Percentiles rank a stretch among this genome's conserved stretches.
These are phyloP conservation scores for Oscheius sp. DNA, from an alignment of 2,888 invertebrate genomes.

Conservation along the genomic window DNA sequence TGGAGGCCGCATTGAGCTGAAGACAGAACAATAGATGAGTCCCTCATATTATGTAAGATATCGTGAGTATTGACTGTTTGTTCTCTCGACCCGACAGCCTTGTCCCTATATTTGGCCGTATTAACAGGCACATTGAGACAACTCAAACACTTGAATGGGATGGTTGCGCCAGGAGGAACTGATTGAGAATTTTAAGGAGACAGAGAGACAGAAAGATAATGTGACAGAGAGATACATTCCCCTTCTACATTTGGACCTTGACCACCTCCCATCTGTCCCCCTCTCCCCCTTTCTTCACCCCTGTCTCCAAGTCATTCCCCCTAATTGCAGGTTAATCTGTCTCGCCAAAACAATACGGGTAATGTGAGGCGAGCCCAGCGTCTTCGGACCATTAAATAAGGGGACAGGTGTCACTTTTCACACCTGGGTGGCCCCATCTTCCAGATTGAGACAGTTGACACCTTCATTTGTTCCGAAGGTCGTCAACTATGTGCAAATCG, in stretches of 20 bases:
- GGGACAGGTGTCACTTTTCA: slow-evolving; percentile 26
- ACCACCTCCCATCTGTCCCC: not conserved
- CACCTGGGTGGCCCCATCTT: slow-evolving; percentile 20
- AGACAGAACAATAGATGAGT: slow-evolving; percentile 38
- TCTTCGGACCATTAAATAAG: slow-evolving; percentile 8
- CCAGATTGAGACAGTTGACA: slow-evolving; percentile 29
- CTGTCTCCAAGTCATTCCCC: not conserved
- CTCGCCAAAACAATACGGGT: slow-evolving; percentile 10
- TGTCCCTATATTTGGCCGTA: slow-evolving; percentile 22
- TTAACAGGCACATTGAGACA: slow-evolving; percentile 26
- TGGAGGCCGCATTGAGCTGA: slow-evolving; percentile 68
- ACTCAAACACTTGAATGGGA: slow-evolving; percentile 6
- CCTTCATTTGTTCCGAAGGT: slow-evolving; percentile 27
- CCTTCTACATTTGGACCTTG: no score
- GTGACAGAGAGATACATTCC: no score
- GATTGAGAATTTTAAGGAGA: no score
- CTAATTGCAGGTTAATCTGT: slow-evolving; percentile 2
- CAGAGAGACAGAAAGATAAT: no score
- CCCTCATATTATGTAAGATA: slow-evolving; percentile 4
- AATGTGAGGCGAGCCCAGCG: slow-evolving; percentile 15
- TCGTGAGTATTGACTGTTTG: slow-evolving; percentile 15
- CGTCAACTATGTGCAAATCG: slow-evolving; percentile 19
- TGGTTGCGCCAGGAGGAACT: not conserved
- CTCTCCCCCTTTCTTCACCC: no score
- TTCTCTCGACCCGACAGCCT: not conserved